Conservation (phyloP, 2,797 vertebrate genomes). For the Macrochelys suwanniensis region DNA sequence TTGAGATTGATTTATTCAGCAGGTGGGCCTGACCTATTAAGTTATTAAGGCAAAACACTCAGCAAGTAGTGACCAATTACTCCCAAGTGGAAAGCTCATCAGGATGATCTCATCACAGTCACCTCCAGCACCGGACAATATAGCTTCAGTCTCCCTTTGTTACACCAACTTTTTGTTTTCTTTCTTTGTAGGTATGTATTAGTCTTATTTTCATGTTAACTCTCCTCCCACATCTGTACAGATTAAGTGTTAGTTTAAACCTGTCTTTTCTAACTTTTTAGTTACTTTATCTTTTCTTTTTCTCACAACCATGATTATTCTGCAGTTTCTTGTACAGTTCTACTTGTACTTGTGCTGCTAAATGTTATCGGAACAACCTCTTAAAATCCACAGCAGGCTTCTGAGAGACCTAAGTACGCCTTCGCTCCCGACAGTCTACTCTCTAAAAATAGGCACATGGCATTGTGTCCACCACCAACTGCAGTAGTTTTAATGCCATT, state of each 20-base stretch:
- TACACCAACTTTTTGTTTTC: neutral
- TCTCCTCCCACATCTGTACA: neutral
- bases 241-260: neutral
- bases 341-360: neutral
- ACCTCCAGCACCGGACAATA: neutral
- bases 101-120: neutral
- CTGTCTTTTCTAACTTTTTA: neutral
- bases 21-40: neutral
- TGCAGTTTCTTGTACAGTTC: too few relatives aligned
- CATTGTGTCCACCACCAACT: neutral
- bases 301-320: too few relatives aligned
- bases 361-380: neutral
- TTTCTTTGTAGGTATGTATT: neutral
- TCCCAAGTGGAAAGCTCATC: neutral
- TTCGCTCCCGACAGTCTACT: neutral
- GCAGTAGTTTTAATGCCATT: fast-evolving
- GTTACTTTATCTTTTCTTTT: neutral
- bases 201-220: neutral
- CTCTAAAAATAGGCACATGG: neutral
- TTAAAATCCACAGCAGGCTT: neutral
- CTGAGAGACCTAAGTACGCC: neutral
- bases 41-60: neutral
- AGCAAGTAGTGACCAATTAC: fast-evolving
- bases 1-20: neutral
- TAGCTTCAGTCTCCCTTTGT: neutral